Base-by-base conservation (phyloP, 2,888 invertebrate genomes). In the Scaptomyza polygonia region DNA sequence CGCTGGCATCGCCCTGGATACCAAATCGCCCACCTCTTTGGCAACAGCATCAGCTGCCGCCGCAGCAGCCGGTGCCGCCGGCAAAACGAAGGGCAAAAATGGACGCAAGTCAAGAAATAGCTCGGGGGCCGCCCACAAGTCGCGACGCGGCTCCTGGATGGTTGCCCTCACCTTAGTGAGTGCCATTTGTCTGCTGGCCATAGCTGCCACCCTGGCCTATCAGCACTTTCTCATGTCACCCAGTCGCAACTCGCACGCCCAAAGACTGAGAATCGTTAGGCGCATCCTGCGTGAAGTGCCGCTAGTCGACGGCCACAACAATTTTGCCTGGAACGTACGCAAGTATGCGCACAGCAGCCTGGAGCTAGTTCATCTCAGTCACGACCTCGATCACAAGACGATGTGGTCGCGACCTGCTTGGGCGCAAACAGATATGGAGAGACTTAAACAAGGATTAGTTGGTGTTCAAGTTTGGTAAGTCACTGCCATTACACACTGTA, bases 351-450 rank as follows among this genome's bases (percentile, higher is more conserved):
- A 96, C 92, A 97, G 97, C 91, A 95, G 95, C 91, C 93, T 96
- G 48, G 92, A 91, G 64, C 72, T 90, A 63, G 88, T 91, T 11
- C 91, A 92, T 67, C 88, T 91, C 32, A 90, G 89, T 49, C 83
- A 88, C 51, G 89, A 90, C 61, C 74, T 90, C 47, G 90, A 91
- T 71, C 90, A 91, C 65, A 89, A 89, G 78, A 95, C 96, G 88
- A 96, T 97, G 77, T 97, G 97, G 97, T 95, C 96, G 79, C 94
- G 94, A 86, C 96, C 96, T 91, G 95, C 95, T 92, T 97, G 97
- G 97, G 97, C 97, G 85, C 98, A 98, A 91, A 98, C 98, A 27
- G 98, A 98, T 92, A 96, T 98, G 86, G 96, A 96, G 65, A 94
- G 97, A 88, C 93, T 97, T 84, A 94, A 95, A 85, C 94, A 95